Base-by-base conservation (phyloP, 2,797 vertebrate genomes). In the Ataeniobius toweri region DNA sequence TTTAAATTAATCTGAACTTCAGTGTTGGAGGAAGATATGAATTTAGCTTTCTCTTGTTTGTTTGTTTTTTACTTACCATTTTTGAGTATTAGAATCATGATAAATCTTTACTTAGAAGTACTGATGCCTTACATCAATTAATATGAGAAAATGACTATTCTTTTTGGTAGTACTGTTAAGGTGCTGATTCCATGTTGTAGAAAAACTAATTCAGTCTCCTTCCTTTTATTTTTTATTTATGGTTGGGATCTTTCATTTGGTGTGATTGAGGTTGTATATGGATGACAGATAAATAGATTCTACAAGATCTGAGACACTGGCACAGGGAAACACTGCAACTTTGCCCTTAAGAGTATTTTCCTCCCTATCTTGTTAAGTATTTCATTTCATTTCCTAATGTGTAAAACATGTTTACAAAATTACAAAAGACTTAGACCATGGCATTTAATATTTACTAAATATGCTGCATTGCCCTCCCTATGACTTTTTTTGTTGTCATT, bases 31-130 rank as follows among this genome's bases (percentile, higher is more conserved):
- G 6, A 22, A 20, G 6, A 51, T 18, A 51, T 51, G 5, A 55
- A 5, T 7, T 63, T 63, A 73, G 9, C 26, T 55, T 36, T 56
- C 68, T 26, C 55, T 3, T 71, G 20, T 73, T 5, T 79, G 6
- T 74, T 39, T 78, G 41, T 84, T 81, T 70, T 31, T 74, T 48
- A 73, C 70, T 80, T 8, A 41, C 26, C 3, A 16, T 8, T 58
- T 4, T 48, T 67, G 56, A 26, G 58, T 61, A 18, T 31, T 63
- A 16, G 59, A 67, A 67, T 22, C 9, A 39, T 41, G 63, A 67
- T 22, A 67, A 41, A 2, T 20, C 63, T 67, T 65, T 24, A 12
- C 65, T 67, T 24, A 24, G 12, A 68, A 68, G 12, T 14, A 16
- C 16, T 44, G 22, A n/a, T 44, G 24, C 36, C 39, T 41, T 67